Conservation (phyloP, 2,113 vertebrate genomes). For the Lepisosteus oculatus region DNA sequence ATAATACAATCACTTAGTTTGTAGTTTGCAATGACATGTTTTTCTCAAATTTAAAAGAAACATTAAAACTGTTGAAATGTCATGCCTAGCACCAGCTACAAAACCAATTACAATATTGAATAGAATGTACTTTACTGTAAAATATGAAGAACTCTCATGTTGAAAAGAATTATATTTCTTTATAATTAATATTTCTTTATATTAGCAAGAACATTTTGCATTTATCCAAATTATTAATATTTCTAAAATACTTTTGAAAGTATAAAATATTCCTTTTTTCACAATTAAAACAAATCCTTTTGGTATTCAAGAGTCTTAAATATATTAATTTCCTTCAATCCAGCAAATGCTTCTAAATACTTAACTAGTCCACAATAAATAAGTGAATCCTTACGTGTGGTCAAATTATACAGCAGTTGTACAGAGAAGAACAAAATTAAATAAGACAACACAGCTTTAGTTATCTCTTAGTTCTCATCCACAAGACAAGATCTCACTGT, state of each 20-base stretch:
- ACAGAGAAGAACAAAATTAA: constrained; percentile 41
- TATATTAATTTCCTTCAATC: constrained; percentile 46
- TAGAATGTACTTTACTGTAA: constrained; percentile 2
- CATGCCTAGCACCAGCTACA: background rate
- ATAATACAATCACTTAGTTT: too few species aligned
- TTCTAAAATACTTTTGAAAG: constrained; percentile 16
- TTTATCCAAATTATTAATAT: constrained; percentile 15
- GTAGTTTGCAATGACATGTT: too few species aligned
- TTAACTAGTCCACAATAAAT: constrained; percentile 43
- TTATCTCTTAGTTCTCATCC: constrained; percentile 22
- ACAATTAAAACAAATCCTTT: constrained; percentile 39
- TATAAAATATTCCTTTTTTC: constrained; percentile 43
- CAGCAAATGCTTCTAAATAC: constrained; percentile 21
- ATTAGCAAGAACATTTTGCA: constrained; percentile 8
- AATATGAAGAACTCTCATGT: constrained; percentile 7
- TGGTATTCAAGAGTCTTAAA: constrained; percentile 35
- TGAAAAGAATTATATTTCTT: background rate
- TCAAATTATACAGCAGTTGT: constrained; percentile 36
- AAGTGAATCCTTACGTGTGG: constrained; percentile 34
- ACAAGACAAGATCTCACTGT: constrained; percentile 24
- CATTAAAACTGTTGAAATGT: background rate
- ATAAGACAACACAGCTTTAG: constrained; percentile 22
- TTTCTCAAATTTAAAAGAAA: background rate
- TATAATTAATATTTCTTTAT: constrained; percentile 12
- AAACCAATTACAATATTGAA: background rate